Base-by-base conservation (phyloP, 2,113 vertebrate species). In the Ibidorhyncha struthersii region DNA sequence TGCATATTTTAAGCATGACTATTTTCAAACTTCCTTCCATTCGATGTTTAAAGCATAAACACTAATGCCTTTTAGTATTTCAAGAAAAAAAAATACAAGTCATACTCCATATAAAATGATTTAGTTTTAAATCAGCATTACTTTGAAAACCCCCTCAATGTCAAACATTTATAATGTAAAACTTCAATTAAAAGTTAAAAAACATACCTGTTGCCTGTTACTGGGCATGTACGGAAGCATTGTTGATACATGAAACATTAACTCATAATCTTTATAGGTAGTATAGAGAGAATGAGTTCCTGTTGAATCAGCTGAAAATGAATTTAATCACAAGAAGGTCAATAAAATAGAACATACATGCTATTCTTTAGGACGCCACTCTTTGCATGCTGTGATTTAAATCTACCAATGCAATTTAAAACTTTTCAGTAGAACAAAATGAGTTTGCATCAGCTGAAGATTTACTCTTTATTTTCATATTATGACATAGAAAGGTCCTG, bases 221-320 rank as follows among this genome's bases (percentile, higher is more conserved):
- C 98, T 99, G 59, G 99, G 99, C 55, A 99, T 99, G 96, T 99
- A 99, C 56, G 99, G 99, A 82, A 99, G 99, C 98, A 99, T 98
- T 62, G 99, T 99, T 66, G 99, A 99, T 71, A 99, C 99, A 13
- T 99, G 99, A 96, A 99, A 99, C 99, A 99, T 99, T 97, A 99
- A 98, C 93, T 99, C 99, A 26, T 99, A 99, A 97, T 99, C 99
- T 96, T 99, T 99, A 82, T 99, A 99, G 27, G 99, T 99, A 32
- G 99, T 99, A 95, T 99, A 99, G 61, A 99, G 99, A 50, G 99
- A 99, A 97, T 99, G 99, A 7, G 99, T 99, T 96, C 99, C 99
- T 4, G 99, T 99, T 84, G 99, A 99, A 96, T 99, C 99, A 16
- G 99, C 99, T 99, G 93, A 70, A 98, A 98, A 86, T 76, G 29